phyloP scores from a whole-genome alignment of 2,888 invertebrate species.

The Monochamus alternatus region DNA sequence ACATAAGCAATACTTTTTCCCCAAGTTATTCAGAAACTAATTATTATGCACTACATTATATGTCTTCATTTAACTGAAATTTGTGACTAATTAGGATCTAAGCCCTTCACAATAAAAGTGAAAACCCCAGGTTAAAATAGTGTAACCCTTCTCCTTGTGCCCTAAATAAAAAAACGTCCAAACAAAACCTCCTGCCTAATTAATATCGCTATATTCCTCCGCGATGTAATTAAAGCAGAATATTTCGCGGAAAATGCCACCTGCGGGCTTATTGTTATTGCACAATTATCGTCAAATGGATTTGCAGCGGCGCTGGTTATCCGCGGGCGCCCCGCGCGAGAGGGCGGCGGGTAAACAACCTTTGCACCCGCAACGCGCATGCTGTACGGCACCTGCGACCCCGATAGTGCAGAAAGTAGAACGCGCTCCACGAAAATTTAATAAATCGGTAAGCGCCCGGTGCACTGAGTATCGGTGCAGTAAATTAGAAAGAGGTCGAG shows the following conservation, averaged over 20 bases:
- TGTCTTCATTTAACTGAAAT: no score
- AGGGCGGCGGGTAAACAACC: conserved; percentile 29
- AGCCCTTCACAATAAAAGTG: no score
- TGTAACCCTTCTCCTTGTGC: not conserved
- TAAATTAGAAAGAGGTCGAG: no score
- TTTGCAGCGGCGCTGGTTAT: not conserved
- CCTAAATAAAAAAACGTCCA: not conserved
- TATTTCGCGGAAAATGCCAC: not conserved
- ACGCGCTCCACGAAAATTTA: not conserved
- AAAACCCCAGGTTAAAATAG: not conserved
- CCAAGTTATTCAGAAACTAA: no score
- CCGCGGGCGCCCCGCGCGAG: not conserved
- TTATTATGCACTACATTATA: no score
- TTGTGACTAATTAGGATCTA: no score
- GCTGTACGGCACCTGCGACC: conserved; percentile 13
- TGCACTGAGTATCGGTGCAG: not conserved
- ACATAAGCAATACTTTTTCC: no score
- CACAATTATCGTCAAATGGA: conserved; percentile 12
- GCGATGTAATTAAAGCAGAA: not conserved
- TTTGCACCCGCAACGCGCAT: conserved; percentile 17
- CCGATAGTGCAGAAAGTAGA: not conserved
- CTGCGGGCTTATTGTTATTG: conserved; percentile 4
- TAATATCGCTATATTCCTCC: not conserved
- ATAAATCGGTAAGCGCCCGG: not conserved
- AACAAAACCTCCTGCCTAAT: not conserved